Evolutionary conservation across 2,797 vertebrate genomes (phyloP).

Genomic region (Tinamus major): DNA sequence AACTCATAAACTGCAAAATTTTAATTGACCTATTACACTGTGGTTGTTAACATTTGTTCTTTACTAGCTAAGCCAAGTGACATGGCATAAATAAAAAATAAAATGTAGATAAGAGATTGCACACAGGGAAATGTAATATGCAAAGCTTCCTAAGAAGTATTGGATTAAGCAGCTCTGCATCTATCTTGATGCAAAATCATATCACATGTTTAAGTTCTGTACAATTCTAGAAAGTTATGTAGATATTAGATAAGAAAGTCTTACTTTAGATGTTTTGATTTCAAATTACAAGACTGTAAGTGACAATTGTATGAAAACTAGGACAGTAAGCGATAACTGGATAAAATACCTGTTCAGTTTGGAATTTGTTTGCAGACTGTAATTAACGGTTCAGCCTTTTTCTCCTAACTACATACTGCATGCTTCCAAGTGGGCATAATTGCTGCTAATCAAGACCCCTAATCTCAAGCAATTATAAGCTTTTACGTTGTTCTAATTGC

Average conservation of each 20-base stretch:
- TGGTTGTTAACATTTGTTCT: not conserved
- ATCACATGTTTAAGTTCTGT: not conserved
- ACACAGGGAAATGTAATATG: not conserved
- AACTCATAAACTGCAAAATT: not conserved
- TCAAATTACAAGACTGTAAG: slow-evolving; percentile 2
- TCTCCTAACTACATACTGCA: slow-evolving; percentile 2
- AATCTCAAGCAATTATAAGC: slow-evolving; percentile 43
- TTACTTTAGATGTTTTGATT: not conserved
- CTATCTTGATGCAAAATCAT: not conserved
- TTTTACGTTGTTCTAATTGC: slow-evolving; percentile 58
- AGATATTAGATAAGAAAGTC: not conserved
- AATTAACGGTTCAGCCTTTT: not conserved
- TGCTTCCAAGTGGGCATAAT: slow-evolving; percentile 31
- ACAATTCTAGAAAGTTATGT: not conserved
- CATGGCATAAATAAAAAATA: not conserved
- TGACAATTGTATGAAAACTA: slow-evolving; percentile 10
- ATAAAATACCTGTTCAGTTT: slow-evolving; percentile 41
- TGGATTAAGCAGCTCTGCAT: not conserved
- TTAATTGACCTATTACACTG: not conserved
- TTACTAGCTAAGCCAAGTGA: not conserved
- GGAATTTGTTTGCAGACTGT: slow-evolving; percentile 19
- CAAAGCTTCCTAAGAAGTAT: not conserved
- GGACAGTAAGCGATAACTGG: not conserved
- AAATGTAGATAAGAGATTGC: not conserved
- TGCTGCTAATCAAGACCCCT: slow-evolving; percentile 28